Base-by-base conservation (phyloP, 1,140 invertebrate species). In the Nasonia giraulti region DNA sequence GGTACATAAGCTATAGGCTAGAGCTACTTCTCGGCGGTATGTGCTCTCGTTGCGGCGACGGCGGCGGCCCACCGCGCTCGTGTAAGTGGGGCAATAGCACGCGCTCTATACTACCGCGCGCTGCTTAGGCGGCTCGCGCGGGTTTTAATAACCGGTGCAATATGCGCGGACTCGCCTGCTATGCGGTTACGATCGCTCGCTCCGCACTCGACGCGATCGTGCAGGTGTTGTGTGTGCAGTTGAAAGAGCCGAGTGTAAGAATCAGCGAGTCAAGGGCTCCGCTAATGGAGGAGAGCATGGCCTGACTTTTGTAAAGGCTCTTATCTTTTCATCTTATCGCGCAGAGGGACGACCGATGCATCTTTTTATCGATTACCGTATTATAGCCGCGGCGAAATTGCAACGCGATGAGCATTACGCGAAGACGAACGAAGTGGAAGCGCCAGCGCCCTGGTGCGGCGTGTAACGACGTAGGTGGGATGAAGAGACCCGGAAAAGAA, bases 81-180 rank as follows among this genome's bases (percentile, higher is more conserved):
- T 44, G 20, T 69, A 85, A 85, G 79, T 85, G 84, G 84, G 79
- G 78, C 84, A 85, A 81, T 81, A 85, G 84, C 74, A 66, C 77
- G 33, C 69, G 69, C 14, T 3, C 50, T 78, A 10, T 62, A 50
- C 27, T 14, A 1, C 27, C 27, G 27, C 27, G 27, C 27, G 27
- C 27, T 27, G 27, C 27, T 27, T 37, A 79, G 68, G 23, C 37
- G 20, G 79, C 12, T 27, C 27, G 40, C n/a, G 79, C 40, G 47
- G 20, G 68, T 23, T 75, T 80, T 84, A 84, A 84, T 84, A 84
- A 80, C 83, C 83, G 78, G 69, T 17, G 78, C 78, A 84, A 80
- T 84, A 84, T 80, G 77, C 77, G 37, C 77, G 83, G 33, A n/a
- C 44, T 80, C 71, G 69, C 71, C 55, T n/a, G 20, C 33, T 37